Percentiles rank a stretch among this genome's conserved stretches.
phyloP scores from a whole-genome alignment of 1,140 invertebrate genomes.

The Trichonephila inaurata region DNA sequence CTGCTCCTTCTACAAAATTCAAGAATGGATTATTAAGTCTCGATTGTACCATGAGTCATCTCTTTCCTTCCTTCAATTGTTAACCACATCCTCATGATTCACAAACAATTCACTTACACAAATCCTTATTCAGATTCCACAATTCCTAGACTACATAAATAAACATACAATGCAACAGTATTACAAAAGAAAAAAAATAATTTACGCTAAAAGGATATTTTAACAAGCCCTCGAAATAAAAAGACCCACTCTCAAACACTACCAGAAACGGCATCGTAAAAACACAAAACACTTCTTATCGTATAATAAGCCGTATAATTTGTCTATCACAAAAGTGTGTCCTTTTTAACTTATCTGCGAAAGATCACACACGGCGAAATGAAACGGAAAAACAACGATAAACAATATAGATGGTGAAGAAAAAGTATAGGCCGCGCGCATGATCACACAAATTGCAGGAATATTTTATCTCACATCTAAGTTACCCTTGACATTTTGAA shows the following conservation, averaged over 20 bases:
- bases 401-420: not conserved
- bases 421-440: not conserved
- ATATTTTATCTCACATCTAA: constrained; percentile 46
- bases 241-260: too few relatives aligned
- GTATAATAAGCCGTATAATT: constrained; percentile 5
- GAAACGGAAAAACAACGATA: not conserved
- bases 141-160: too few relatives aligned
- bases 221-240: too few relatives aligned
- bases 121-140: too few relatives aligned
- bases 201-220: too few relatives aligned
- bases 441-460: constrained; percentile 37
- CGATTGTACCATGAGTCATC: too few relatives aligned
- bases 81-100: too few relatives aligned
- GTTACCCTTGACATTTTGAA: constrained; percentile 52
- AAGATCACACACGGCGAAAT: not conserved
- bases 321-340: constrained; percentile 16
- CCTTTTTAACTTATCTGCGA: constrained; percentile 2
- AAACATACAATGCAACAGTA: too few relatives aligned
- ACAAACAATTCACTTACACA: too few relatives aligned
- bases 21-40: too few relatives aligned
- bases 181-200: not conserved
- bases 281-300: not conserved
- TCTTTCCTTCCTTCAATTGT: too few relatives aligned
- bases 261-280: not conserved
- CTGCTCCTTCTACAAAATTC: too few relatives aligned